These are phyloP conservation scores for Propsilocerus akamusi DNA, from an alignment of 1,140 invertebrate species.

Conservation along the genomic window DNA sequence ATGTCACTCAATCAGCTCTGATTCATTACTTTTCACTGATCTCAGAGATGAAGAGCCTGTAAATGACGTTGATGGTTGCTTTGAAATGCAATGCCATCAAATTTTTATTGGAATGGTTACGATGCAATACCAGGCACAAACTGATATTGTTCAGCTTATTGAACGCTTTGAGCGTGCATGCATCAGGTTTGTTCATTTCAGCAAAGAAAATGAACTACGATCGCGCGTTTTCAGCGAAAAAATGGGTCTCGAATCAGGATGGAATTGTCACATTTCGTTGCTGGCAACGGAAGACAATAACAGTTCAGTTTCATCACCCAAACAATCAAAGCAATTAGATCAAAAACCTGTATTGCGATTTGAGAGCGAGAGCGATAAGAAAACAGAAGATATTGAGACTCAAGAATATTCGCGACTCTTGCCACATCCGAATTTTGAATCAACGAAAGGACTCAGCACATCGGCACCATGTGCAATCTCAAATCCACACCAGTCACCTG, in stretches of 20 bases:
- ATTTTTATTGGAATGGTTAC: conserved; percentile 98
- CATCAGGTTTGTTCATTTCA: conserved; percentile 95
- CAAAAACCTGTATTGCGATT: conserved; percentile 9
- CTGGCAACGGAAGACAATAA: conserved; percentile 45
- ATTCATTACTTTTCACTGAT: conserved; percentile 59
- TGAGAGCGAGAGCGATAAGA: conserved; percentile 8
- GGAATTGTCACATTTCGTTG: conserved; percentile 97
- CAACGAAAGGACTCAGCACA: conserved; percentile 51
- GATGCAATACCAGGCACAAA: conserved; percentile 95
- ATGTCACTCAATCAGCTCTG: conserved; percentile 26
- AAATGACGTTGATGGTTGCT: conserved; percentile 58
- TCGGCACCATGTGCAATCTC: conserved; percentile 67
- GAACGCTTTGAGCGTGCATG: conserved; percentile 87
- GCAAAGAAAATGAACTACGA: conserved; percentile 91
- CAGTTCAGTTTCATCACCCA: conserved; percentile 7
- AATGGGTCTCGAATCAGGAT: conserved; percentile 94
- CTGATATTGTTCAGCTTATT: conserved; percentile 84
- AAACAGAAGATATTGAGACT: conserved; percentile 7
- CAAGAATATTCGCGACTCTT: conserved; percentile 13
- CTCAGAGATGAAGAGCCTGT: conserved; percentile 52
- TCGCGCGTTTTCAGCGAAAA: conserved; percentile 95
- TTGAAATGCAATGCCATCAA: conserved; percentile 83
- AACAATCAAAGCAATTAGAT: conserved; percentile 12
- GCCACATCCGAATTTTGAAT: conserved; percentile 34
- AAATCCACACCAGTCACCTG: conserved; percentile 44